Evolutionary conservation across 2,797 vertebrate species (phyloP), one percentile per base, ranked within the genome.

Genomic region (Gymnothorax javanicus): DNA sequence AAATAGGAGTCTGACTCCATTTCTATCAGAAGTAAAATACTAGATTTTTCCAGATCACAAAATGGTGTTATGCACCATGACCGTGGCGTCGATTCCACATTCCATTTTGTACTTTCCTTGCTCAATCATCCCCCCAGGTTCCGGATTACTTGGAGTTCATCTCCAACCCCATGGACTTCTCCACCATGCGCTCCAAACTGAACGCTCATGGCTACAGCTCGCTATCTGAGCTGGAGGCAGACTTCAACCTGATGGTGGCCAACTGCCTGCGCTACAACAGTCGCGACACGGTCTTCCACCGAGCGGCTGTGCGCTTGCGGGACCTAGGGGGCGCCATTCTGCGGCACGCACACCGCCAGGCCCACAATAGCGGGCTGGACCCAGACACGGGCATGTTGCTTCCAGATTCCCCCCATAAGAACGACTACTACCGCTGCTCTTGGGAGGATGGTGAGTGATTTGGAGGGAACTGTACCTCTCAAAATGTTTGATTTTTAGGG

Each of bases 201-300:
- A 98, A 99, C 90, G 97, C 97, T 88, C 98, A 99, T 77, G 96
- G 96, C 91, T 99, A 99, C 94, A 94, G 93, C 94, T 97, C 97
- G 57, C 94, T 99, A 89, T 93, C 95, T 11, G 98, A 98, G 88
- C 97, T 99, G 91, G 98, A 99, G 95, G 96, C 94, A 88, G 99
- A 99, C 95, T 99, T 99, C 93, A 96, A 98, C 91, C 97, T 99
- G 91, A 98, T 99, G 96, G 97, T 99, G 94, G 96, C 97, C 93
- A 99, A 99, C 96, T 99, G 99, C 95, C 96, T 99, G 95, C 97
- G 96, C 92, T 99, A 99, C 96, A 99, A 99, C 96, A 97, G 98
- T 94, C 98, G 97, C 95, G 98, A 99, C 94, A 99, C 98, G 58
- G 95, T 98, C 96, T 99, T 99, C 95, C 98, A 99, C 94, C 97